These are phyloP conservation scores for Drosophila elegans DNA, from an alignment of 1,140 invertebrate genomes.

Conservation along the genomic window DNA sequence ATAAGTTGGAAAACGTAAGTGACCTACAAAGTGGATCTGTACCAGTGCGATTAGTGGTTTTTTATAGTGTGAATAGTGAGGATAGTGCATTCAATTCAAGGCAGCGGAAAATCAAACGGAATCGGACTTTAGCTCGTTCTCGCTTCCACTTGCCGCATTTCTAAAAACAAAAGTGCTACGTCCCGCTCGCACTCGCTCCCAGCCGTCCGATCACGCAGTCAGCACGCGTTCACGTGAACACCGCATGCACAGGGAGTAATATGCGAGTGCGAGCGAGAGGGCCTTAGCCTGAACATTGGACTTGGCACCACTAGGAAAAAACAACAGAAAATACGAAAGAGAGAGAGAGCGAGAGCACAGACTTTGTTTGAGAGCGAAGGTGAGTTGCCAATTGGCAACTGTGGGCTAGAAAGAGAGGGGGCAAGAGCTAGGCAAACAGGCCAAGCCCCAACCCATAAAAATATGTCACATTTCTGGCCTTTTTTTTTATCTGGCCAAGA, in stretches of 20 bases:
- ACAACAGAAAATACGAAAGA: constrained; percentile 19
- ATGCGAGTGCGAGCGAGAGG: constrained; percentile 35
- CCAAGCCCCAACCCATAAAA: constrained; percentile 70
- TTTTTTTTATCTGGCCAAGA: constrained; percentile 54
- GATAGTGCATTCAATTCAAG: constrained; percentile 54
- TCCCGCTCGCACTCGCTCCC: constrained; percentile 63
- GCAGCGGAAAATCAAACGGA: constrained; percentile 61
- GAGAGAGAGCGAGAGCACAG: constrained; percentile 1
- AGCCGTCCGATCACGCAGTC: constrained; percentile 79
- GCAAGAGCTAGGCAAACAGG: constrained; percentile 39
- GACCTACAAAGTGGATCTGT: constrained; percentile 60
- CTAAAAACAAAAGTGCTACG: constrained; percentile 84
- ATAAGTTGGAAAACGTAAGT: constrained; percentile 86
- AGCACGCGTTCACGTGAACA: constrained; percentile 85
- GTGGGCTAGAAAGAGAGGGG: constrained; percentile 29
- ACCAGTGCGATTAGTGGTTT: constrained; percentile 20
- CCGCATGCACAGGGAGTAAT: constrained; percentile 78
- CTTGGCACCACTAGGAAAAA: constrained; percentile 52
- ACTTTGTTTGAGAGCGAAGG: constrained; percentile 46
- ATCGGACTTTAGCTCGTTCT: constrained; percentile 34
- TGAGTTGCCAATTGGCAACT: constrained; percentile 48
- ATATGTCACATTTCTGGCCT: constrained; percentile 63
- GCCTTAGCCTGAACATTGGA: constrained; percentile 64
- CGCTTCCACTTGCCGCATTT: constrained; percentile 71
- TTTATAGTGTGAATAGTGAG: constrained; percentile 10